Evolutionary conservation across 2,113 vertebrate genomes (phyloP).

Genomic region (Machaerirhynchus nigripectus): DNA sequence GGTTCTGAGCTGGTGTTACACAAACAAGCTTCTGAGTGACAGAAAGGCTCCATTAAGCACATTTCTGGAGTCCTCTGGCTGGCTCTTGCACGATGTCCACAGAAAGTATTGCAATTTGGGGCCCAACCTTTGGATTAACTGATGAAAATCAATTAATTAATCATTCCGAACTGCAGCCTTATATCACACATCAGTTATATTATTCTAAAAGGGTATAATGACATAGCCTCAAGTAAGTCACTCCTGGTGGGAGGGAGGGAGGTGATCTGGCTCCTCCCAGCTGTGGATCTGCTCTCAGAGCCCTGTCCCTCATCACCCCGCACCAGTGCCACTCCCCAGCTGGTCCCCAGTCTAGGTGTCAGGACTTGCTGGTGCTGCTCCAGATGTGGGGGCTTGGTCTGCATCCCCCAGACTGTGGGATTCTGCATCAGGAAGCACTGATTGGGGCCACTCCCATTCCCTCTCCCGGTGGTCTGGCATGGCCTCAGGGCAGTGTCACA

Average conservation of each 20-base stretch:
- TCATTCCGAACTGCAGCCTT: neutral
- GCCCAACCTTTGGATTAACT: neutral
- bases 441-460: neutral
- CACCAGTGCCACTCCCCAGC: rapidly evolving
- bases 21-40: neutral
- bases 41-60: neutral
- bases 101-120: neutral
- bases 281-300: neutral
- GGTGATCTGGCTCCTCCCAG: neutral
- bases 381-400: neutral
- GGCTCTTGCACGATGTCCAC: neutral
- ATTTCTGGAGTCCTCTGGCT: neutral
- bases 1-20: neutral
- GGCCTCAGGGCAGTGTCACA: rapidly evolving
- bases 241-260: neutral
- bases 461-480: neutral
- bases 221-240: neutral
- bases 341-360: no score
- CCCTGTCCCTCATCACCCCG: rapidly evolving
- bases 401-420: rapidly evolving
- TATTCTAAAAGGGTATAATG: neutral
- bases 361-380: neutral
- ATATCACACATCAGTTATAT: neutral
- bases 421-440: neutral
- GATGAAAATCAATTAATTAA: neutral